phyloP scores from a whole-genome alignment of 2,888 invertebrate genomes.

The Xestia rhomboidea region DNA sequence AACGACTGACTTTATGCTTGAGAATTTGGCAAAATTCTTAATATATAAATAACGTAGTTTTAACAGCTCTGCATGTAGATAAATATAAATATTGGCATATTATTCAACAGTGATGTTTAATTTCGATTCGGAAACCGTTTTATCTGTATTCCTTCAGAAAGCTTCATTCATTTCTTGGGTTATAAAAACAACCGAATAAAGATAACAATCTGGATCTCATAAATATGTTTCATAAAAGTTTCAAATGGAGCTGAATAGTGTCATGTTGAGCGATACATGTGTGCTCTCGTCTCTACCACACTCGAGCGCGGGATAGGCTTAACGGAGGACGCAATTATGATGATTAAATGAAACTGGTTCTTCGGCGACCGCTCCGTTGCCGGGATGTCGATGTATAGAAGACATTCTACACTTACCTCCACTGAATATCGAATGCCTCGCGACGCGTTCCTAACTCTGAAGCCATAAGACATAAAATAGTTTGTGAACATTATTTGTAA shows the following conservation, averaged over 20 bases:
- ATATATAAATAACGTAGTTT: constrained; percentile 59
- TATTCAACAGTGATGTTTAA: constrained; percentile 48
- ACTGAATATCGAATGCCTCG: constrained; percentile 61
- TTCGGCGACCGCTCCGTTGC: constrained; percentile 78
- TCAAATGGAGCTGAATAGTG: constrained; percentile 61
- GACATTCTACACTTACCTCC: constrained; percentile 74
- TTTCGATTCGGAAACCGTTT: constrained; percentile 41
- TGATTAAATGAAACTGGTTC: constrained; percentile 90
- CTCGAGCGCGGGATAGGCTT: constrained; percentile 81
- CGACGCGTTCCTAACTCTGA: constrained; percentile 56
- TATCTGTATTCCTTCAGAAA: constrained; percentile 54
- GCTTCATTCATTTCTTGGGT: constrained; percentile 61
- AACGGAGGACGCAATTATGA: constrained; percentile 90
- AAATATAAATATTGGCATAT: constrained; percentile 62
- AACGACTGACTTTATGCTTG: constrained; percentile 64
- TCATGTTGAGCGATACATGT: constrained; percentile 66
- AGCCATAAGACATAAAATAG: constrained; percentile 61
- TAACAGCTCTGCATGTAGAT: constrained; percentile 54
- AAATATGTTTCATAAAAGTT: constrained; percentile 56
- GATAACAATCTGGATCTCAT: constrained; percentile 51
- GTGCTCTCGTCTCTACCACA: constrained; percentile 72
- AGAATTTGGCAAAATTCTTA: constrained; percentile 62
- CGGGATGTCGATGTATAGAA: constrained; percentile 79
- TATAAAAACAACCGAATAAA: constrained; percentile 56
- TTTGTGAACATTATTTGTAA: constrained; percentile 49